Evolutionary conservation across 35 echinoderm and acorn worm genomes (phyloP), one percentile per base, ranked within the genome.

Genomic region (Strongylocentrotus purpuratus): DNA sequence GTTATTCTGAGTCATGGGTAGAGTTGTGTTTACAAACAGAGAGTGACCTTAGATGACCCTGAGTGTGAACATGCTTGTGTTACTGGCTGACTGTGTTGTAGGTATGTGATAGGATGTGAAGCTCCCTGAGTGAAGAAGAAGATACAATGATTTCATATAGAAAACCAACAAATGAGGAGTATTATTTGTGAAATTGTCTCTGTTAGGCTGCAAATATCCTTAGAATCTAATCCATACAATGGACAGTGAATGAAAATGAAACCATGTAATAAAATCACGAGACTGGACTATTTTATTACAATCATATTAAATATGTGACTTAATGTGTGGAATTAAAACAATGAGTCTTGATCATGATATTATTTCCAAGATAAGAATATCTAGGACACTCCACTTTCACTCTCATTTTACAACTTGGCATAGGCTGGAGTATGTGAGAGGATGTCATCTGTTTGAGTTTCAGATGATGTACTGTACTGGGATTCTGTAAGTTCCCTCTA

Each of bases 41-140:
- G 87, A 45, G 31, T 89, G 87, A 89, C 87, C 87, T 89, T 46
- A 89, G 33, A 45, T 89, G 87, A 32, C 87, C 87, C 33, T 10
- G 5, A 45, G 65, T 78, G 65, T 78, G 25, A 78, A 78, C 65
- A 78, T 78, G 2, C 4, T 7, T n/a, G 4, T 15, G 18, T 78
- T 78, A 4, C 28, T 9, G 0, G 65, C 65, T 78, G 1, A 22
- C 18, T 71, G 20, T 78, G 65, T 78, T 41, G 61, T 71, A 25
- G 50, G 50, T 55, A 15, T 55, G 5, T 71, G 22, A 71, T 71
- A 4, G 61, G 65, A 78, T 78, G 65, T 78, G 65, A 78, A 28
- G 20, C 65, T 28, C 20, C 65, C 0, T 14, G 17, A 78, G 4
- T 78, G 65, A 28, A 28, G 22, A n/a, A 78, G 52, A 78, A 78